Evolutionary conservation across 2,888 invertebrate species (phyloP).

Genomic region (Hipparchia semele): DNA sequence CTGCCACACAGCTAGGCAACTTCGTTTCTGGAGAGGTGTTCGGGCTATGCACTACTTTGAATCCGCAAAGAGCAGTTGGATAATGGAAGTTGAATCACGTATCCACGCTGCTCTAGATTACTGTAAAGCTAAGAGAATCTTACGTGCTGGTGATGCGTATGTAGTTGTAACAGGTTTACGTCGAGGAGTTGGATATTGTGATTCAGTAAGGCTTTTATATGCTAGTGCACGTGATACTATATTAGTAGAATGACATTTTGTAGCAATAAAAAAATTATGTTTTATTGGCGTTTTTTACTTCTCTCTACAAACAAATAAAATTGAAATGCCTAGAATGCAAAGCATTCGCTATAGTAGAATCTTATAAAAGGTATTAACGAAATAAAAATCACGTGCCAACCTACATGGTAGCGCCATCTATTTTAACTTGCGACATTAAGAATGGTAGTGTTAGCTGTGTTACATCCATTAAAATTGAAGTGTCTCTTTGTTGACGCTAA

Average conservation of each 20-base stretch:
- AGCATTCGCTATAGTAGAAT: no score
- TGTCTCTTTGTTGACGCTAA: no score
- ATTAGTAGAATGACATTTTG: conserved; percentile 38
- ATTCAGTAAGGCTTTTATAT: conserved; percentile 67
- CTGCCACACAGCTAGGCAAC: conserved; percentile 86
- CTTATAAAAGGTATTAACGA: no score
- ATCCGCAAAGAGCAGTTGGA: conserved; percentile 58
- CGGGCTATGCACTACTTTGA: conserved; percentile 81
- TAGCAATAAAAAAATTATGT: neutral
- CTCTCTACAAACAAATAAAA: no score
- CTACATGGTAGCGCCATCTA: no score
- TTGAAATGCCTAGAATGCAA: no score
- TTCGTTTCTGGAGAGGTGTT: conserved; percentile 78
- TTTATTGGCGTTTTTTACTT: neutral
- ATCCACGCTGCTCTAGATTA: conserved; percentile 70
- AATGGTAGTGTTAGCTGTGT: no score
- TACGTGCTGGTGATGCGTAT: conserved; percentile 71
- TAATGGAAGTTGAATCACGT: conserved; percentile 65
- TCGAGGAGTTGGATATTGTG: conserved; percentile 72
- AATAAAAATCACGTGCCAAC: no score
- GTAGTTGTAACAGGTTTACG: conserved; percentile 68
- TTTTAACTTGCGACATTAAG: no score
- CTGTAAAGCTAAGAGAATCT: conserved; percentile 70
- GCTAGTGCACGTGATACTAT: conserved; percentile 67
- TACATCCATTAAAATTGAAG: no score